A percentile compares a stretch with the other conserved stretches of the same genome.
Evolutionary conservation across 2,113 vertebrate species (phyloP).

Genomic region (Rhabdomys dilectus): DNA sequence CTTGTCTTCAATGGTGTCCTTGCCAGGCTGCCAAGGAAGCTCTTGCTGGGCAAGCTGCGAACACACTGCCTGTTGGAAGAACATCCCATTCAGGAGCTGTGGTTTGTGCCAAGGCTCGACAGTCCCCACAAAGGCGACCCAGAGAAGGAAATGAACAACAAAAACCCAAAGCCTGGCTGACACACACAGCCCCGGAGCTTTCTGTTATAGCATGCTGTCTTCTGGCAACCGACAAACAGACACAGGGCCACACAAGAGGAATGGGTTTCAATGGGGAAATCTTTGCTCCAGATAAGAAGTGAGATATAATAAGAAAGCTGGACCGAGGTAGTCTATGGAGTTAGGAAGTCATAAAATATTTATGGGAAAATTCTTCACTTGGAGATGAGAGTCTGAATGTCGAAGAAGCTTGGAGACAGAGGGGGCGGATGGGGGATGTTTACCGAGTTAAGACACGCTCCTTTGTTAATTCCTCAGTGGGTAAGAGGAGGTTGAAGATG

Average conservation of each 20-base stretch:
- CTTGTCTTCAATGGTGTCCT: constrained; percentile 74
- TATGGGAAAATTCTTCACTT: constrained; percentile 65
- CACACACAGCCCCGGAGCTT: not conserved
- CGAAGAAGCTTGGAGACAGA: not conserved
- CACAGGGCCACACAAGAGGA: constrained; percentile 65
- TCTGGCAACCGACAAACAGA: constrained; percentile 69
- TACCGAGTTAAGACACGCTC: not conserved
- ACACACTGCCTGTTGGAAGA: constrained; percentile 20
- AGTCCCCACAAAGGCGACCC: not conserved
- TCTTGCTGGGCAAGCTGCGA: constrained; percentile 35
- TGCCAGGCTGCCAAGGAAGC: constrained; percentile 60
- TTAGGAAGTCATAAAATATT: constrained; percentile 79
- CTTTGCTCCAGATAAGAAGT: constrained; percentile 56
- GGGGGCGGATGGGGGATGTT: not conserved
- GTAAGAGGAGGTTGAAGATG: constrained; percentile 7
- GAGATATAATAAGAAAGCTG: constrained; percentile 71
- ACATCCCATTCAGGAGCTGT: not conserved
- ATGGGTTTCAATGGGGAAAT: constrained; percentile 69
- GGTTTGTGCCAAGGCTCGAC: not conserved
- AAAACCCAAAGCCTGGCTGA: constrained; percentile 32
- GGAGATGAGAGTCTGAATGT: constrained; percentile 63
- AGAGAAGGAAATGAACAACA: constrained; percentile 56
- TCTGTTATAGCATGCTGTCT: constrained; percentile 40
- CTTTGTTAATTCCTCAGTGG: not conserved
- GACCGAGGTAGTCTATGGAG: constrained; percentile 46